These are phyloP conservation scores for Cetoscarus ocellatus DNA, from an alignment of 2,797 vertebrate species.

Conservation along the genomic window DNA sequence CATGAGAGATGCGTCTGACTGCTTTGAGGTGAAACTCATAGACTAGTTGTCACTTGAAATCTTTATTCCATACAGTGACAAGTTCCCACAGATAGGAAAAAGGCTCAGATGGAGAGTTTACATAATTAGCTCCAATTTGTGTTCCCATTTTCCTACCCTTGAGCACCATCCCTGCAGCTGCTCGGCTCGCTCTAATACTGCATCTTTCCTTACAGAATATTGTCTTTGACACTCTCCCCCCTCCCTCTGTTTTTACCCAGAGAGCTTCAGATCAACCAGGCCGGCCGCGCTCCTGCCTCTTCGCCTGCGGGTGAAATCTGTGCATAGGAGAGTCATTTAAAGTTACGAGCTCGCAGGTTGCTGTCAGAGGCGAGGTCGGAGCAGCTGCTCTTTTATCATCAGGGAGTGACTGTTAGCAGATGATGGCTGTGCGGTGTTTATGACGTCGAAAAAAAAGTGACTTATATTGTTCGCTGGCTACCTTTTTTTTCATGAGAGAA, in stretches of 20 bases:
- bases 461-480: no score
- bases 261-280: conserved; percentile 22
- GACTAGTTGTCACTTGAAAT: conserved; percentile 56
- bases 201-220: conserved; percentile 29
- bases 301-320: conserved; percentile 37
- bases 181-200: conserved; percentile 7
- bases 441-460: no score
- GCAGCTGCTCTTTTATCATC: conserved; percentile 69
- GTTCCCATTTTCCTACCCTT: conserved; percentile 39
- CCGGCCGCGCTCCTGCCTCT: conserved; percentile 6
- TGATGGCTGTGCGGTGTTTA: conserved; percentile 53
- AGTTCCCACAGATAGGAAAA: conserved; percentile 21
- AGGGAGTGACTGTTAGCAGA: conserved; percentile 56
- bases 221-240: conserved; percentile 26
- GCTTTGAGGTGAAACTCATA: conserved; percentile 46
- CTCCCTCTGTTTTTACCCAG: conserved; percentile 28
- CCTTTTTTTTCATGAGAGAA: no score
- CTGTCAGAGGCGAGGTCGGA: conserved; percentile 66
- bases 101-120: conserved; percentile 46
- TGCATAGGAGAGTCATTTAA: conserved; percentile 60
- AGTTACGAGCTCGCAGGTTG: conserved; percentile 67
- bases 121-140: conserved; percentile 62
- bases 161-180: conserved; percentile 38
- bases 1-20: conserved; percentile 45
- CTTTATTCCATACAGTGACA: conserved; percentile 44